phyloP scores from a whole-genome alignment of 2,888 invertebrate species.

The Synanthedon formicaeformis region DNA sequence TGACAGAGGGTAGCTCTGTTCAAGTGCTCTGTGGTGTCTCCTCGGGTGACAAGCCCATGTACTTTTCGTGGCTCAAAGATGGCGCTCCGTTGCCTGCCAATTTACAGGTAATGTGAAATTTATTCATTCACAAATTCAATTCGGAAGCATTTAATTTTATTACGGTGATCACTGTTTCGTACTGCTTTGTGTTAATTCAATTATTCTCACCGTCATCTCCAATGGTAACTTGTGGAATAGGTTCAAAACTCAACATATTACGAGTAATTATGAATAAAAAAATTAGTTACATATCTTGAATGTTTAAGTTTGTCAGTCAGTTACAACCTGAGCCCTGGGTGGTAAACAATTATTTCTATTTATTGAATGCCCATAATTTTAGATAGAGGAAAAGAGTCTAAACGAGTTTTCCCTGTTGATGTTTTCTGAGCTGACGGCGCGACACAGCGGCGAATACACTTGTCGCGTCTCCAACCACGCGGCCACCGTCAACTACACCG shows the following conservation, averaged over 20 bases:
- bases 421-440: constrained; percentile 74
- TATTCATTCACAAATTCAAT: too few species aligned
- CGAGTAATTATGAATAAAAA: too few species aligned
- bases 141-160: too few species aligned
- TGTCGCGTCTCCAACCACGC: constrained; percentile 79
- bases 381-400: constrained; percentile 75
- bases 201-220: too few species aligned
- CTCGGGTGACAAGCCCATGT: constrained; percentile 76
- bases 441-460: constrained; percentile 77
- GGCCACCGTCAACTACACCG: constrained; percentile 75
- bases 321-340: background rate
- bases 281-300: too few species aligned
- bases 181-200: too few species aligned
- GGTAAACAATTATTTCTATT: constrained; percentile 1
- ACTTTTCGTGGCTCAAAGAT: constrained; percentile 77
- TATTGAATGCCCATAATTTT: constrained; percentile 11
- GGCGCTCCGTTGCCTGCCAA: constrained; percentile 70
- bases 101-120: constrained; percentile 60
- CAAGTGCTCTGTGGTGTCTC: constrained; percentile 85
- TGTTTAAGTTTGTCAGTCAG: background rate
- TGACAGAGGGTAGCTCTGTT: constrained; percentile 84
- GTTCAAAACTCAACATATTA: too few species aligned
- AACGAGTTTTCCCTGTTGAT: constrained; percentile 78
- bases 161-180: too few species aligned
- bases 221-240: too few species aligned